Evolutionary conservation across 2,113 vertebrate genomes (phyloP).

Genomic region (Pelecanoides urinatrix): DNA sequence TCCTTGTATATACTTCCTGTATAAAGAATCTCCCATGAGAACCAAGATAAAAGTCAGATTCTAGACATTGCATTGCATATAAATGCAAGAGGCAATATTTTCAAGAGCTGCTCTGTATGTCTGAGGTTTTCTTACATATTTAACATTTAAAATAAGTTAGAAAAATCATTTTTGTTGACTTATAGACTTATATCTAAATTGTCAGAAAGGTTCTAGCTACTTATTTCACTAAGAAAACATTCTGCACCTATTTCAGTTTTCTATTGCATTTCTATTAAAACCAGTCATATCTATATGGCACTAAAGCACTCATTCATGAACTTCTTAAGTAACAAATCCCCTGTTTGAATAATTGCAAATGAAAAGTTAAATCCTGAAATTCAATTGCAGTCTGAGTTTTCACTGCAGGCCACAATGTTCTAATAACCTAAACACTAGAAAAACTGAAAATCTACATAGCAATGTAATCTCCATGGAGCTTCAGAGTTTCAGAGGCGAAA

Average conservation of each 20-base stretch:
- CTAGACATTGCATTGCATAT: accelerated
- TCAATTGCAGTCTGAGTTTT: constrained; percentile 27
- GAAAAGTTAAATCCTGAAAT: constrained; percentile 18
- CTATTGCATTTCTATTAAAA: constrained; percentile 13
- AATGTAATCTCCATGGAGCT: not conserved
- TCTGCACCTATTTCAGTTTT: not conserved
- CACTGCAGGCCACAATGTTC: not conserved
- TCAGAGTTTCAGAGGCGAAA: not conserved
- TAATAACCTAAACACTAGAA: constrained; percentile 4
- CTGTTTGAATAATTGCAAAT: constrained; percentile 40
- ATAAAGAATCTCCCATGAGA: not conserved
- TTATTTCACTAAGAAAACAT: not conserved
- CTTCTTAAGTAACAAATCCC: constrained; percentile 28
- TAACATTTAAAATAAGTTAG: not conserved
- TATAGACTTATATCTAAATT: not conserved
- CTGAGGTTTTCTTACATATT: not conserved
- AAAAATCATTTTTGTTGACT: not conserved
- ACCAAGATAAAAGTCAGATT: not conserved
- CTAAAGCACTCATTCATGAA: not conserved
- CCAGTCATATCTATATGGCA: not conserved
- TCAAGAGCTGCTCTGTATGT: not conserved
- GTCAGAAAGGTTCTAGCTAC: not conserved
- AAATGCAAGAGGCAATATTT: not conserved
- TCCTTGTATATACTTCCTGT: too few relatives aligned
- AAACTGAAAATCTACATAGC: not conserved